phyloP scores from a whole-genome alignment of 2,113 vertebrate species.

The Epinephelus fuscoguttatus region DNA sequence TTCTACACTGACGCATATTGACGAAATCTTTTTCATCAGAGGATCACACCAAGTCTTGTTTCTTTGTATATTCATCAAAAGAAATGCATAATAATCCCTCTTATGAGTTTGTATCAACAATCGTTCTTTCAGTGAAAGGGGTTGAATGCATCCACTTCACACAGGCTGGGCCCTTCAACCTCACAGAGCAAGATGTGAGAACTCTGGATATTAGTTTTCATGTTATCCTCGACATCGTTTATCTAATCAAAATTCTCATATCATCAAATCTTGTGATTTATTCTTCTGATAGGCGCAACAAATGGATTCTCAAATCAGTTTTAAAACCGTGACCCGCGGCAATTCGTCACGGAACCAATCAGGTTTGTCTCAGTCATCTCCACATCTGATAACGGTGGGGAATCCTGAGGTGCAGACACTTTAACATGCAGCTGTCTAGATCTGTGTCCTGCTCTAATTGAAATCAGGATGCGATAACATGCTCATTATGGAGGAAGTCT shows the following conservation, averaged over 20 bases:
- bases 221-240: constrained; percentile 68
- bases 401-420: constrained; percentile 77
- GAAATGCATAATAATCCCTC: constrained; percentile 46
- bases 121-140: constrained; percentile 26
- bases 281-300: constrained; percentile 65
- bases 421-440: constrained; percentile 70
- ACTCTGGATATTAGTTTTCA: constrained; percentile 27
- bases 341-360: constrained; percentile 79
- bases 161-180: constrained; percentile 25
- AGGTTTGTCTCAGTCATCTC: constrained; percentile 78
- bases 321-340: constrained; percentile 69
- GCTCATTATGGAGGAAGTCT: constrained; percentile 66
- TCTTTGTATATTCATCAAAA: constrained; percentile 53
- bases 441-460: constrained; percentile 79
- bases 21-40: constrained; percentile 23
- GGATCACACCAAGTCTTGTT: constrained; percentile 3
- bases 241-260: constrained; percentile 73
- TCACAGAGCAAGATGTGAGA: constrained; percentile 21
- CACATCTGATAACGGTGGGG: constrained; percentile 71
- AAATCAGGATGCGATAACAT: constrained; percentile 79
- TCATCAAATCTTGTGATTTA: constrained; percentile 68
- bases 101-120: constrained; percentile 45
- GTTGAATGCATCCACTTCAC: constrained; percentile 20
- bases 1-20: constrained; percentile 6
- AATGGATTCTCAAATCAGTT: constrained; percentile 72